Evolutionary conservation across 2,888 invertebrate genomes (phyloP).

Genomic region (Adelognathus sp.): DNA sequence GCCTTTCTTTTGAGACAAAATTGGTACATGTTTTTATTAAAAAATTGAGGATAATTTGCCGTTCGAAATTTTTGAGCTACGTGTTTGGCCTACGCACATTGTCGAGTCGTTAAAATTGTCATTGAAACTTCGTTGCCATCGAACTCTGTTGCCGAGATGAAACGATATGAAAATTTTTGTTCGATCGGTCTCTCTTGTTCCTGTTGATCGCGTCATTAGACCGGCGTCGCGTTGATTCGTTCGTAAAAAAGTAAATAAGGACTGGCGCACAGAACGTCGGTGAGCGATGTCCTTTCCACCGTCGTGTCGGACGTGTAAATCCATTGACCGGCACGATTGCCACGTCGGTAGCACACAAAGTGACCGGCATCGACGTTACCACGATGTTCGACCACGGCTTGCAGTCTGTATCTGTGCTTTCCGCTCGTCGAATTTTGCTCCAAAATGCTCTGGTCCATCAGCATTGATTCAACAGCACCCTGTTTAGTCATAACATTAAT

Average conservation of each 20-base stretch:
- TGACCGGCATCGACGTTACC: conserved; percentile 96
- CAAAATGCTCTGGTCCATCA: conserved; percentile 72
- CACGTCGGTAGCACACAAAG: conserved; percentile 95
- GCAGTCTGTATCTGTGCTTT: conserved; percentile 88
- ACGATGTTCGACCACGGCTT: conserved; percentile 94
- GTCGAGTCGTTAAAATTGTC: not conserved
- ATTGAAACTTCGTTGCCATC: not conserved
- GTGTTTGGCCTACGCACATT: not conserved
- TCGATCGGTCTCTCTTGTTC: conserved; percentile 1
- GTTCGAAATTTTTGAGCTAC: not conserved
- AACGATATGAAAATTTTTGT: conserved; percentile 18
- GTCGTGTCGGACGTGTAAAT: conserved; percentile 84
- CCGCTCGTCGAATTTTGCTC: conserved; percentile 77
- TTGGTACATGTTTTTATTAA: no score
- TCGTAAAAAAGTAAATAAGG: conserved; percentile 98
- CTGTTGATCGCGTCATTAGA: conserved; percentile 9
- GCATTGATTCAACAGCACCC: conserved; percentile 82
- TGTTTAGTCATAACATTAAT: conserved; percentile 46
- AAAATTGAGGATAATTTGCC: no score
- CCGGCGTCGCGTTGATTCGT: conserved; percentile 75
- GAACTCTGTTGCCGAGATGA: not conserved
- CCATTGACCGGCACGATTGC: conserved; percentile 84
- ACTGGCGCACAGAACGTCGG: conserved; percentile 91
- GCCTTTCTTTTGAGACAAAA: no score
- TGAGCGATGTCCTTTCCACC: conserved; percentile 90